A percentile compares a stretch with the other conserved stretches of the same genome.
phyloP scores from a whole-genome alignment of 2,888 invertebrate genomes.

The Geophilus truncorum region DNA sequence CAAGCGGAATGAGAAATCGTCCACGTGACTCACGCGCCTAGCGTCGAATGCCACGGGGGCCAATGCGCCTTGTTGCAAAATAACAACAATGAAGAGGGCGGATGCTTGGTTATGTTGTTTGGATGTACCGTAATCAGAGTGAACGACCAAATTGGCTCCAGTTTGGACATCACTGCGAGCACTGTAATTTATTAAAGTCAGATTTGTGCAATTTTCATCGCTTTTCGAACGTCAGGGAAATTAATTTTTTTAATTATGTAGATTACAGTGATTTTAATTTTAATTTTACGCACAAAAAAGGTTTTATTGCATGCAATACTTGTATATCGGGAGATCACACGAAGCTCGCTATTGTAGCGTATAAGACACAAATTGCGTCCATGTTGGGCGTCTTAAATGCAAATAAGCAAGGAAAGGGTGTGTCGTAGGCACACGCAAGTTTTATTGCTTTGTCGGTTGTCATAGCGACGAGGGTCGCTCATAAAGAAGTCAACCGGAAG shows the following conservation, averaged over 20 bases:
- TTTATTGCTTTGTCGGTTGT: constrained; percentile 30
- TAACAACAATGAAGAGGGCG: constrained; percentile 25
- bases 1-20: constrained; percentile 25
- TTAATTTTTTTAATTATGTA: too few relatives aligned
- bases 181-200: background rate
- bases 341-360: background rate
- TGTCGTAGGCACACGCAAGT: constrained; percentile 28
- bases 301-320: background rate
- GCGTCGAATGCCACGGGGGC: background rate
- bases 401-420: constrained; percentile 21
- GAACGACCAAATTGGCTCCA: background rate
- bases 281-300: too few relatives aligned
- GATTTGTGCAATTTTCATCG: background rate
- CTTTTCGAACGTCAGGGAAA: too few relatives aligned
- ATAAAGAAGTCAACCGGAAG: constrained; percentile 32
- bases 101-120: background rate
- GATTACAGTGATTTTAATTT: too few relatives aligned
- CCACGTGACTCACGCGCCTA: constrained; percentile 12
- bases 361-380: constrained; percentile 18
- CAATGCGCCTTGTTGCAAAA: background rate
- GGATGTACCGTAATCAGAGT: background rate
- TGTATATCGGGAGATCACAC: background rate
- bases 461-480: constrained; percentile 30
- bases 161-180: background rate
- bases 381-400: constrained; percentile 14